Evolutionary conservation across 2,113 vertebrate genomes (phyloP).

Genomic region (Phaethornis superciliosus): DNA sequence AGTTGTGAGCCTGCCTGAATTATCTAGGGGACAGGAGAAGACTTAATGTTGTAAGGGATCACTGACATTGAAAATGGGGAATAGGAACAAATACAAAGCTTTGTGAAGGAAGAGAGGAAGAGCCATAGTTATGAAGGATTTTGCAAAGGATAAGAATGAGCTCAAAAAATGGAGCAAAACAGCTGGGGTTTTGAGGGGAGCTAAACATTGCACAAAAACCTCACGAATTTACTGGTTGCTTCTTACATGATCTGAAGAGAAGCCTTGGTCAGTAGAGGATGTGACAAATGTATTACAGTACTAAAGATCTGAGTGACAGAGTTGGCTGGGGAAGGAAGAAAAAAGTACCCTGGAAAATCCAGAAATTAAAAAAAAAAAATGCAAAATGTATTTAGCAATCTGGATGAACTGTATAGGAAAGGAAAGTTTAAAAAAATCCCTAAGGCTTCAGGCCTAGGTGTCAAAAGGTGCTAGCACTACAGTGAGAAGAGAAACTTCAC

Average conservation of each 20-base stretch:
- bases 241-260: background rate
- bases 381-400: background rate
- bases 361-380: background rate
- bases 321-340: background rate
- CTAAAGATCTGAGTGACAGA: background rate
- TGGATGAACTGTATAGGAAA: background rate
- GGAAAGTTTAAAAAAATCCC: background rate
- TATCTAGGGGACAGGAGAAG: background rate
- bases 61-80: background rate
- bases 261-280: background rate
- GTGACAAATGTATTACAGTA: background rate
- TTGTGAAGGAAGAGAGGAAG: background rate
- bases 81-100: background rate
- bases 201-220: background rate
- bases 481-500: background rate
- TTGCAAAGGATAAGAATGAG: background rate
- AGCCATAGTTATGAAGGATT: background rate
- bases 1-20: background rate
- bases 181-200: background rate
- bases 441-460: background rate
- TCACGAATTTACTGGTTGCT: background rate
- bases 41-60: background rate
- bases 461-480: background rate
- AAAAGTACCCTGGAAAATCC: background rate
- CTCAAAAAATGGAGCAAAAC: background rate